Percentiles rank a stretch among this genome's conserved stretches.
These are phyloP conservation scores for Drosophila nr. perissopoda DNA, from an alignment of 2,888 invertebrate species.

Conservation along the genomic window DNA sequence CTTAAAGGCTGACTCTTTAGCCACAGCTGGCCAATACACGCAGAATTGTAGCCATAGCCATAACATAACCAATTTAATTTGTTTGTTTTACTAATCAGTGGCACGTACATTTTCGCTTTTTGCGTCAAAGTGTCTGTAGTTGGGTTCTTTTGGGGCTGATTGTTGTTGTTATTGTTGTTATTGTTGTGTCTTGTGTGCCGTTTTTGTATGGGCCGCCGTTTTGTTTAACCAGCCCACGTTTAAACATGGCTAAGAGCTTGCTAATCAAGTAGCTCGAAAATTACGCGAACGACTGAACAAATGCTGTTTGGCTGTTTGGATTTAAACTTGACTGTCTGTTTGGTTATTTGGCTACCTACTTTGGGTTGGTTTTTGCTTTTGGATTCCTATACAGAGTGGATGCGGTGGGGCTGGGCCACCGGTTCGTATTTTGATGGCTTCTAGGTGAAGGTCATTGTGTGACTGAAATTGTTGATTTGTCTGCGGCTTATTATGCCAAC, in stretches of 20 bases:
- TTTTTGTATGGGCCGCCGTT: slow-evolving; percentile 52
- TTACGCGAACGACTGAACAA: slow-evolving; percentile 73
- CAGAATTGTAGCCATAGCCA: slow-evolving; percentile 2
- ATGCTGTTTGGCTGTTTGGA: slow-evolving; percentile 43
- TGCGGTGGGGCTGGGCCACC: slow-evolving; percentile 54
- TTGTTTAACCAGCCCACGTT: slow-evolving; percentile 77
- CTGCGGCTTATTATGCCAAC: slow-evolving; percentile 40
- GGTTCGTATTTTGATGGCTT: slow-evolving; percentile 72
- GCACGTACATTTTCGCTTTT: slow-evolving; percentile 71
- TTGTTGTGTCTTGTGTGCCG: slow-evolving; percentile 34
- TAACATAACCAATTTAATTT: slow-evolving; percentile 67
- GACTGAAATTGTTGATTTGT: slow-evolving; percentile 73
- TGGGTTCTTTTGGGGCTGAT: slow-evolving; percentile 47
- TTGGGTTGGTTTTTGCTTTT: slow-evolving; percentile 21
- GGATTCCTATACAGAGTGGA: slow-evolving; percentile 39
- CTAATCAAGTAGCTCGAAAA: slow-evolving; percentile 74
- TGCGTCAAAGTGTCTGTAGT: slow-evolving; percentile 67
- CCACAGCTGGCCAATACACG: slow-evolving; percentile 6
- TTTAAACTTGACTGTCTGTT: slow-evolving; percentile 30
- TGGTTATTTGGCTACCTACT: slow-evolving; percentile 47
- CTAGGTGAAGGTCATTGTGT: slow-evolving; percentile 77
- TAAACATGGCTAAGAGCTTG: slow-evolving; percentile 77
- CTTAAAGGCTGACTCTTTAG: slow-evolving; percentile 28
- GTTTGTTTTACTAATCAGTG: slow-evolving; percentile 79
- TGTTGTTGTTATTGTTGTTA: slow-evolving; percentile 27